Conservation (phyloP, 2,888 invertebrate genomes). For the Coleophora flavipennella region DNA sequence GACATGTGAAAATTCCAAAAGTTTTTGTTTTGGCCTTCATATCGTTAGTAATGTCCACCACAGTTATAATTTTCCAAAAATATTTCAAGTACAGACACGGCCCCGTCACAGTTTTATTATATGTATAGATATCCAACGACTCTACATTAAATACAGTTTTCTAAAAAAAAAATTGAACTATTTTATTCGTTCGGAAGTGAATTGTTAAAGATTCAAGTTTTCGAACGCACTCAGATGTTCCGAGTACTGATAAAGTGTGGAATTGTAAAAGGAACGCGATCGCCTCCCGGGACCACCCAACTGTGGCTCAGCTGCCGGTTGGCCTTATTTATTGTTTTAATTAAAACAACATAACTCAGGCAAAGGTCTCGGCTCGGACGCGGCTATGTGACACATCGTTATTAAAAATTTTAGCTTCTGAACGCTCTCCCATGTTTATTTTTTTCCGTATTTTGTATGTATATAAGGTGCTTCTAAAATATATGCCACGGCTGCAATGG, state of each 20-base stretch:
- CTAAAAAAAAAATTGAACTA: too few species aligned
- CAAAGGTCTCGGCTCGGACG: constrained; percentile 15
- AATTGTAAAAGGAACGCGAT: constrained; percentile 40
- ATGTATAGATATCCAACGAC: too few species aligned
- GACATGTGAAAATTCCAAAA: too few species aligned
- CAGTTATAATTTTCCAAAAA: too few species aligned
- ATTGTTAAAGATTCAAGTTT: not conserved
- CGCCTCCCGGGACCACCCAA: constrained; percentile 44
- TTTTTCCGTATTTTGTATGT: not conserved
- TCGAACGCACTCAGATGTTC: constrained; percentile 25
- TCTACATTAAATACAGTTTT: too few species aligned
- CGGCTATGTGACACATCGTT: constrained; percentile 50
- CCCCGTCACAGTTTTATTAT: too few species aligned
- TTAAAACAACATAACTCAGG: constrained; percentile 64
- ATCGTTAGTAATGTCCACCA: too few species aligned
- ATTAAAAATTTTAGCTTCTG: constrained; percentile 46
- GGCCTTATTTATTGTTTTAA: constrained; percentile 63
- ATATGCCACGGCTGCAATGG: too few species aligned
- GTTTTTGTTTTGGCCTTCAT: too few species aligned
- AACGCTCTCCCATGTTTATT: constrained; percentile 21
- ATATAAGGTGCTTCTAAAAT: too few species aligned
- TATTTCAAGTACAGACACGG: too few species aligned
- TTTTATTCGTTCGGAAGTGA: not conserved
- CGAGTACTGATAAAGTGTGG: constrained; percentile 41
- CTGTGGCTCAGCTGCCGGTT: constrained; percentile 29